Percentiles rank a stretch among this genome's conserved stretches.
Evolutionary conservation across 2,888 invertebrate genomes (phyloP).

Genomic region (Drosophila kuntzei): DNA sequence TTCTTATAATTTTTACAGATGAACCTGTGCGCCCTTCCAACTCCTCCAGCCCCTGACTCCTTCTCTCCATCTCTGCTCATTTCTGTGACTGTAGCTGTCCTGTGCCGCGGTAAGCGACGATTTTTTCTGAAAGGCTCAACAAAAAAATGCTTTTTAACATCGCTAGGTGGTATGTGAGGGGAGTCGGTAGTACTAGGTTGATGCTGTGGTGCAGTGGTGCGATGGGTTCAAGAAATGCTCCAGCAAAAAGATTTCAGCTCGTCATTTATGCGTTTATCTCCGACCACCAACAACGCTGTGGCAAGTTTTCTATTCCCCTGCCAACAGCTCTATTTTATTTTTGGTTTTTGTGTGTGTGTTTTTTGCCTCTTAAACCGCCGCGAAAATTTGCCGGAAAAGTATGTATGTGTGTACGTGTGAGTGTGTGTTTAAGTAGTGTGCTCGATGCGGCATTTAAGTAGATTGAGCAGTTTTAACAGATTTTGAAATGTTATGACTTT

Average conservation of each 20-base stretch:
- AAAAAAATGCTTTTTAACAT: conserved; percentile 79
- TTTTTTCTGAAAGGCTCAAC: conserved; percentile 75
- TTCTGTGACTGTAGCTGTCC: not conserved
- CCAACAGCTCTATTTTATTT: conserved; percentile 2
- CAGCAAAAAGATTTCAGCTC: conserved; percentile 76
- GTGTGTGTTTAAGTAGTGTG: conserved; percentile 38
- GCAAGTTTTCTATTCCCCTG: conserved; percentile 36
- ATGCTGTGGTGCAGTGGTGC: not conserved
- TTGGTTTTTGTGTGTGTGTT: not conserved
- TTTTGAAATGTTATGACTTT: not conserved
- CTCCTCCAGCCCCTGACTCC: not conserved
- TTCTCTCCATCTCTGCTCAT: not conserved
- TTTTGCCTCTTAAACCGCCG: conserved; percentile 6
- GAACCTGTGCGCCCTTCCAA: conserved; percentile 33
- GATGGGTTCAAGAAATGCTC: conserved; percentile 67
- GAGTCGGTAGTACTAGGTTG: not conserved
- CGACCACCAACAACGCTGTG: conserved; percentile 67
- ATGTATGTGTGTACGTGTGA: not conserved
- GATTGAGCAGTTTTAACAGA: conserved; percentile 5
- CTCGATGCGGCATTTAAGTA: conserved; percentile 25
- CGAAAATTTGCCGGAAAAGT: conserved; percentile 5
- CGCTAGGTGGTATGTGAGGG: conserved; percentile 16
- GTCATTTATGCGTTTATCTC: conserved; percentile 81
- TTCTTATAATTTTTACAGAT: conserved; percentile 79
- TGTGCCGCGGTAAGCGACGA: conserved; percentile 53